Percentiles rank a stretch among this genome's conserved stretches.
Conservation (phyloP, 2,797 vertebrate species). For the Sebastes steindachneri region DNA sequence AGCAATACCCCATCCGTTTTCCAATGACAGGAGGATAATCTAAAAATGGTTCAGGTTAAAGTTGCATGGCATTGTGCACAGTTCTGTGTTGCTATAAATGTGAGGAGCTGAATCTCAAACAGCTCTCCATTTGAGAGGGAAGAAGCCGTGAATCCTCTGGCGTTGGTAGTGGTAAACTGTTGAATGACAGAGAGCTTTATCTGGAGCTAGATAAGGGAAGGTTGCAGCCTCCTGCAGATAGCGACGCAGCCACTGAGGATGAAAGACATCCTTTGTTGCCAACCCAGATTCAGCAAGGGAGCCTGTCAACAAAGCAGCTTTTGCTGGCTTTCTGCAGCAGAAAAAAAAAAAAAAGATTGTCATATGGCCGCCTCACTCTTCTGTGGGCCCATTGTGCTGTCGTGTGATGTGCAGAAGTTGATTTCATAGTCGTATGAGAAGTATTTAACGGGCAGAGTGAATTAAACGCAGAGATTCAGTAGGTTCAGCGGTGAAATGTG, state of each 20-base stretch:
- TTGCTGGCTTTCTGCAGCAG: slow-evolving; percentile 42
- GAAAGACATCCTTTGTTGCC: slow-evolving; percentile 71
- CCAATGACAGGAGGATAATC: not conserved
- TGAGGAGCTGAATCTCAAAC: slow-evolving; percentile 39
- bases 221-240: slow-evolving; percentile 69
- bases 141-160: slow-evolving; percentile 32
- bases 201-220: slow-evolving; percentile 65
- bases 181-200: slow-evolving; percentile 70
- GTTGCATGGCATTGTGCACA: not conserved
- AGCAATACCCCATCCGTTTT: not conserved
- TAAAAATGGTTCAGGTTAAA: slow-evolving; percentile 17
- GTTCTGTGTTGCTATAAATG: not conserved
- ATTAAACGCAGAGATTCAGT: not conserved
- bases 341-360: slow-evolving; percentile 32
- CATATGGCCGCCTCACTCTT: slow-evolving; percentile 32
- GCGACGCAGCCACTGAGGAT: slow-evolving; percentile 53
- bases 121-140: slow-evolving; percentile 33
- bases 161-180: slow-evolving; percentile 61
- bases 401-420: slow-evolving; percentile 16
- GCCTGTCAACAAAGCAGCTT: slow-evolving; percentile 68
- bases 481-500: not conserved
- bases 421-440: slow-evolving; percentile 24
- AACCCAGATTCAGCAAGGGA: slow-evolving; percentile 54
- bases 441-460: slow-evolving; percentile 13
- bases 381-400: slow-evolving; percentile 28